Base-by-base conservation (phyloP, 2,797 vertebrate genomes). In the Microcaecilia unicolor region DNA sequence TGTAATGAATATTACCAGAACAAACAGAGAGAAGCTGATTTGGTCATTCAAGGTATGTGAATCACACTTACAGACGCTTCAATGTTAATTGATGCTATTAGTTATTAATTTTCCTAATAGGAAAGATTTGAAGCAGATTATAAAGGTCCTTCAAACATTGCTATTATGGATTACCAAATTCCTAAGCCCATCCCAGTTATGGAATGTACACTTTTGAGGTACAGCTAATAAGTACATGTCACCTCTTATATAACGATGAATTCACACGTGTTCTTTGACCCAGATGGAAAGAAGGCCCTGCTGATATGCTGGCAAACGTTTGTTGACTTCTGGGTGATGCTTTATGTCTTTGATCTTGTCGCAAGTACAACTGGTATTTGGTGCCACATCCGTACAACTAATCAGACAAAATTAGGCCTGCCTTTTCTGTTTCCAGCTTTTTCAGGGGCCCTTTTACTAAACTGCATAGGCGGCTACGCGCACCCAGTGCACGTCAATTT, bases 1-100 rank as follows among this genome's bases (percentile, higher is more conserved):
- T 93, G 91, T 69, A 67, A 70, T 27, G 84, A 89, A 41, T 93
- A 82, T 61, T 93, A 93, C 55, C 53, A 67, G 67, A 44, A 22
- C 3, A 59, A 70, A 15, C 44, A 57, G 0, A 85, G 83, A 45
- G 70, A 70, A 45, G 83, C 75, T 1, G 72, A 84, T 51, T 34
- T 74, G 18, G 51, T 72, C 17, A 61, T 74, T 14, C 91, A 89
- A 59, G 83, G 96, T 97, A 70, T 70, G 74, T 70, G 53, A 67
- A 48, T 72, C 25, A 37, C 15, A 13, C n/a, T 11, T 9, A 23
- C 30, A 37, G 13, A 9, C 8, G 30, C 15, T 26, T 5, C 32
- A 28, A 37, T 36, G 22, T 42, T 35, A 33, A 31, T 27, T 15
- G 27, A 42, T 31, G 25, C 12, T 27, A 18, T 34, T 21, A 19